Evolutionary conservation across 1,140 invertebrate genomes (phyloP).

Genomic region (Oscheius sp.): DNA sequence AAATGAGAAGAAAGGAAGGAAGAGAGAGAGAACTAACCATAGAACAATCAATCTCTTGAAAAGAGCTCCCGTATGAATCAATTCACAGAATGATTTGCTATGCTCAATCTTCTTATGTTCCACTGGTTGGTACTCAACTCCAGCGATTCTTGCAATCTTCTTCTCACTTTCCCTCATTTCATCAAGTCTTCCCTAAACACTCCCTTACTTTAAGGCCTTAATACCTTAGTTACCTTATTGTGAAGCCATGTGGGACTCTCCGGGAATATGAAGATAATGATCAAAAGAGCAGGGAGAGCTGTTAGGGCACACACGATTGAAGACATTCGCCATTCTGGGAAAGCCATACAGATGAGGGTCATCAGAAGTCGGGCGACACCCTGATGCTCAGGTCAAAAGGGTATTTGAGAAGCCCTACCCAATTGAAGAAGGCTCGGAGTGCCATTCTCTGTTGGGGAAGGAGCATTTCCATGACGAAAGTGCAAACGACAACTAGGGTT

Average conservation of each 20-base stretch:
- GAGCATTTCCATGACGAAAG: conserved; percentile 54
- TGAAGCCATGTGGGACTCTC: conserved; percentile 59
- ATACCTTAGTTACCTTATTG: conserved; percentile 32
- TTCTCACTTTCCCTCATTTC: conserved; percentile 52
- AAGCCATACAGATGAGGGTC: conserved; percentile 55
- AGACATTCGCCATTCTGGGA: conserved; percentile 54
- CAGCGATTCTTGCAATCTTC: conserved; percentile 53
- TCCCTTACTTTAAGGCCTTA: too few relatives aligned
- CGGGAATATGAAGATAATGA: conserved; percentile 57
- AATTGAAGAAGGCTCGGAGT: conserved; percentile 59
- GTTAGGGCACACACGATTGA: conserved; percentile 53
- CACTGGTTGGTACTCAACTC: conserved; percentile 44
- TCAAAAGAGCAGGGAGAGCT: conserved; percentile 49
- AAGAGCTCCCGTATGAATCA: conserved; percentile 21
- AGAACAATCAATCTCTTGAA: conserved; percentile 36
- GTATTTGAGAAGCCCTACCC: conserved; percentile 40
- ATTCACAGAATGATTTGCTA: conserved; percentile 32
- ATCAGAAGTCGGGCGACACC: conserved; percentile 52
- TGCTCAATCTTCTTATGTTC: conserved; percentile 46
- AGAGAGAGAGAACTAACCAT: too few relatives aligned
- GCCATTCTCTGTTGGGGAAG: conserved; percentile 55
- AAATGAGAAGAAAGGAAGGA: too few relatives aligned
- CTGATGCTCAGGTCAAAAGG: conserved; percentile 17
- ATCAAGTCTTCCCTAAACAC: conserved; percentile 47
- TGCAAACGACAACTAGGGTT: conserved; percentile 51